A percentile compares a stretch with the other conserved stretches of the same genome.
These are phyloP conservation scores for Coleophora deauratella DNA, from an alignment of 2,888 invertebrate species.

Conservation along the genomic window DNA sequence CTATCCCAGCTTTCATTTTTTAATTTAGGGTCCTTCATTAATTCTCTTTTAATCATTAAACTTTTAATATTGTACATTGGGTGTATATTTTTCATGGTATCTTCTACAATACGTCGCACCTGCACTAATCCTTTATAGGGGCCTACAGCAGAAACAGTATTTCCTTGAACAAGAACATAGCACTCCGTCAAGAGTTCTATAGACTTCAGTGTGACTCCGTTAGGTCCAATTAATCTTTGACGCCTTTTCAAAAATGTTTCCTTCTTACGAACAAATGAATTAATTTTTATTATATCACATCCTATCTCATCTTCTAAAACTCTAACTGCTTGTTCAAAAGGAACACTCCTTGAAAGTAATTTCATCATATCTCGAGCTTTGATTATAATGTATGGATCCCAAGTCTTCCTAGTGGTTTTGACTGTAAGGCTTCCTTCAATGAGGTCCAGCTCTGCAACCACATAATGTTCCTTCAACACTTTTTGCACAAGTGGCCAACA, in stretches of 20 bases:
- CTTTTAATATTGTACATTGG: slow-evolving; percentile 98
- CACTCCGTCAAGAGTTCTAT: slow-evolving; percentile 97
- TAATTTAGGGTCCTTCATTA: slow-evolving; percentile 93
- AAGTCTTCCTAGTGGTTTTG: slow-evolving; percentile 95
- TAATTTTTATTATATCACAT: slow-evolving; percentile 98
- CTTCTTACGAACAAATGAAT: slow-evolving; percentile 89
- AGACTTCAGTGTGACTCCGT: slow-evolving; percentile 98
- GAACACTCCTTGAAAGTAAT: slow-evolving; percentile 94
- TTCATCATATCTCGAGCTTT: slow-evolving; percentile 98
- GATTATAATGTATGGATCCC: slow-evolving; percentile 98
- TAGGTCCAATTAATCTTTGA: slow-evolving; percentile 95
- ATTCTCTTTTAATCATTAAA: slow-evolving; percentile 96
- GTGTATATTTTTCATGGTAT: slow-evolving; percentile 99
- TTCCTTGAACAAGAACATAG: slow-evolving; percentile 97
- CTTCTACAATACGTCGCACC: slow-evolving; percentile 91
- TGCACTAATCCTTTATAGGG: slow-evolving; percentile 93
- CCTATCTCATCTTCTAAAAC: slow-evolving; percentile 92
- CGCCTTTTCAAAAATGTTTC: slow-evolving; percentile 97
- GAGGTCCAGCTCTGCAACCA: slow-evolving; percentile 92
- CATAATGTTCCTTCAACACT: slow-evolving; percentile 82
- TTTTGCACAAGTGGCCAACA: slow-evolving; percentile 97
- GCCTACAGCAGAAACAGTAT: slow-evolving; percentile 97
- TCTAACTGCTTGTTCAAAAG: slow-evolving; percentile 93
- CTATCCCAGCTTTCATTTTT: slow-evolving; percentile 97
- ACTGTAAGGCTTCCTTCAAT: slow-evolving; percentile 97